Conservation (phyloP, 2,113 vertebrate species). For the Oncorhynchus clarkii region DNA sequence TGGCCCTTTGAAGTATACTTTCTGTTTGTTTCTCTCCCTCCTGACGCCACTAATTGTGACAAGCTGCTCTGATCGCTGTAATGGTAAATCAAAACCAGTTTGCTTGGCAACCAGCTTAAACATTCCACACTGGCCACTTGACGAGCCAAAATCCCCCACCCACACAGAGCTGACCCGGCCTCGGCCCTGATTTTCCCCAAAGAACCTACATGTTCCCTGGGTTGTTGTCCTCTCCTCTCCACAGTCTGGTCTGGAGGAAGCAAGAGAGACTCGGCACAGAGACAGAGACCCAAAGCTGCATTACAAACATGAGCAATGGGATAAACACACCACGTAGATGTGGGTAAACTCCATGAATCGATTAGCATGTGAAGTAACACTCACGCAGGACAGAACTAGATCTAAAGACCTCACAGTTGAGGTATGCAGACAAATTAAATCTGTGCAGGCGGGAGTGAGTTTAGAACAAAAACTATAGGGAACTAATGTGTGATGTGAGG, state of each 20-base stretch:
- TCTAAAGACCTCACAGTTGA: slow-evolving; percentile 69
- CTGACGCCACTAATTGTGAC: slow-evolving; percentile 76
- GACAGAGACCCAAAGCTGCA: slow-evolving; percentile 7
- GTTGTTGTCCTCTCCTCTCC: slow-evolving; percentile 23
- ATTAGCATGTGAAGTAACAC: slow-evolving; percentile 53
- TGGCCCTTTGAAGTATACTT: slow-evolving; percentile 66
- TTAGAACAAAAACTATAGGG: slow-evolving; percentile 28
- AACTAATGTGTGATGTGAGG: slow-evolving; percentile 11
- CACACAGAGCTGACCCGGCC: slow-evolving; percentile 53
- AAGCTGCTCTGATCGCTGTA: slow-evolving; percentile 60
- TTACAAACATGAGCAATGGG: slow-evolving; percentile 39
- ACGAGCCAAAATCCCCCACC: slow-evolving; percentile 63
- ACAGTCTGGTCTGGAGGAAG: slow-evolving; percentile 18
- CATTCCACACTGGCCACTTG: slow-evolving; percentile 50
- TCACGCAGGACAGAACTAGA: slow-evolving; percentile 3
- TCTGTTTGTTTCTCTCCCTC: slow-evolving; percentile 70
- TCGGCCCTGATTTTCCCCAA: slow-evolving; percentile 52
- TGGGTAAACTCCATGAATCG: slow-evolving; percentile 57
- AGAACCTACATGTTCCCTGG: slow-evolving; percentile 35
- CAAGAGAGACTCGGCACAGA: slow-evolving; percentile 18
- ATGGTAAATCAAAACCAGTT: slow-evolving; percentile 69
- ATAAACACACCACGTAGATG: slow-evolving; percentile 43
- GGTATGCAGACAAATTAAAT: slow-evolving; percentile 69
- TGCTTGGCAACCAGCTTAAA: slow-evolving; percentile 66
- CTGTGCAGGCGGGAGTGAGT: slow-evolving; percentile 50